Percentiles rank a stretch among this genome's conserved stretches.
These are phyloP conservation scores for Apamea monoglypha DNA, from an alignment of 2,888 invertebrate species.

Conservation along the genomic window DNA sequence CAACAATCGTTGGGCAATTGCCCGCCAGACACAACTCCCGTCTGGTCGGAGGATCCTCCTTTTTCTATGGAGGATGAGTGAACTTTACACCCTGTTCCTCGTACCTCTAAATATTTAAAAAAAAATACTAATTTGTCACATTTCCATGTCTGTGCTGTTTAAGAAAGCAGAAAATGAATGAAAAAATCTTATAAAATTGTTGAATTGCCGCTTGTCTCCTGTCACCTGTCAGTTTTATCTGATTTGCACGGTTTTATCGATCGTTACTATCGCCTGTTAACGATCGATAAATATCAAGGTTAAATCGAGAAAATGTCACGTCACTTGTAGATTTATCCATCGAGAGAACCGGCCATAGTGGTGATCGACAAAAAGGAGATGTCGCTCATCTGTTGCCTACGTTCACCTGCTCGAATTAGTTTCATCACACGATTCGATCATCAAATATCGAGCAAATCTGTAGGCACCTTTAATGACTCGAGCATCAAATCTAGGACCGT, in stretches of 20 bases:
- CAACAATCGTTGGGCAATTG: too few species aligned
- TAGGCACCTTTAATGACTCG: conserved; percentile 42
- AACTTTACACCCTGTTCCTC: too few species aligned
- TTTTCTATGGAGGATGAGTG: too few species aligned
- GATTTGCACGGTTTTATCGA: neutral
- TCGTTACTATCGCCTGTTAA: neutral
- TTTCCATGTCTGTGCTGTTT: neutral
- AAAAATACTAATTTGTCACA: neutral
- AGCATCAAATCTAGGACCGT: conserved; percentile 57
- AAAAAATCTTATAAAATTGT: neutral
- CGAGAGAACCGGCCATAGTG: neutral
- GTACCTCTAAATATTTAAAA: too few species aligned
- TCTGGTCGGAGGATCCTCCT: too few species aligned
- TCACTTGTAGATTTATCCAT: neutral
- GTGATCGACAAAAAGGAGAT: neutral
- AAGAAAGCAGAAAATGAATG: neutral
- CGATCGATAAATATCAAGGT: neutral
- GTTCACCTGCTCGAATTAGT: neutral
- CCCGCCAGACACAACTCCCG: too few species aligned
- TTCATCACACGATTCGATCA: neutral
- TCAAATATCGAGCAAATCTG: neutral
- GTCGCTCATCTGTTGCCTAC: neutral
- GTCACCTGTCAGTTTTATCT: neutral
- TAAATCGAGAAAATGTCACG: neutral
- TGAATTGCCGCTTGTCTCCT: neutral